Percentiles rank a stretch among this genome's conserved stretches.
These are phyloP conservation scores for Auanema sp. DNA, from an alignment of 2,888 invertebrate genomes.

Conservation along the genomic window DNA sequence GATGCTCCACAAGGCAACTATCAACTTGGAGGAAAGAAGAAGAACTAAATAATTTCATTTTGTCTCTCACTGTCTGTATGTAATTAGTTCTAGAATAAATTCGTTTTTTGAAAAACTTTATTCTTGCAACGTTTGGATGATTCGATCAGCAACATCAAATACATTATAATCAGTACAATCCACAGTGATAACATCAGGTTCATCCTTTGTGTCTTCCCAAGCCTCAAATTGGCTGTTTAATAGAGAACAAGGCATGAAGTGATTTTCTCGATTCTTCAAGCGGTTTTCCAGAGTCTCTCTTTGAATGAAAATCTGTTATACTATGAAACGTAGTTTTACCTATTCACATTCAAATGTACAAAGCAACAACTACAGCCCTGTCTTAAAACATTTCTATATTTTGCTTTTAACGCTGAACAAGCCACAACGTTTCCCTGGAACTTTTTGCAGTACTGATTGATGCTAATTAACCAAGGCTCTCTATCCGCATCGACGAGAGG, in stretches of 20 bases:
- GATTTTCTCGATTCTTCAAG: constrained; percentile 14
- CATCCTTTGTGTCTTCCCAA: constrained; percentile 25
- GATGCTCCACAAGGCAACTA: too few species aligned
- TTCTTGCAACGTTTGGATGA: too few species aligned
- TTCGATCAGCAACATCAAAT: too few species aligned
- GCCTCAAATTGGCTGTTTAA: constrained; percentile 30
- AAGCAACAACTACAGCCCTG: not conserved
- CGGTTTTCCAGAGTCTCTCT: constrained; percentile 18
- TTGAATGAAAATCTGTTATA: too few species aligned
- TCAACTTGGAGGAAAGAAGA: too few species aligned
- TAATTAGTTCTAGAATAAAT: too few species aligned
- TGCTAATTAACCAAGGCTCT: constrained; percentile 60
- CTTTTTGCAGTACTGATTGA: constrained; percentile 23
- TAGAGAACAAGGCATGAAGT: constrained; percentile 29
- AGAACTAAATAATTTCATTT: too few species aligned
- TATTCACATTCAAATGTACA: not conserved
- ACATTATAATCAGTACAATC: not conserved
- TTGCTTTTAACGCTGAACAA: constrained; percentile 64
- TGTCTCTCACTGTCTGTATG: too few species aligned
- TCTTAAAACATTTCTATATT: constrained; percentile 52
- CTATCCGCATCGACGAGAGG: constrained; percentile 61
- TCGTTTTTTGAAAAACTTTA: too few species aligned
- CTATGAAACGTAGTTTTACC: constrained; percentile 8
- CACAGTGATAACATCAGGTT: constrained; percentile 7
- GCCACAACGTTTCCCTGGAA: constrained; percentile 35